These are phyloP conservation scores for Yponomeuta plumbellus DNA, from an alignment of 2,888 invertebrate genomes.

Conservation along the genomic window DNA sequence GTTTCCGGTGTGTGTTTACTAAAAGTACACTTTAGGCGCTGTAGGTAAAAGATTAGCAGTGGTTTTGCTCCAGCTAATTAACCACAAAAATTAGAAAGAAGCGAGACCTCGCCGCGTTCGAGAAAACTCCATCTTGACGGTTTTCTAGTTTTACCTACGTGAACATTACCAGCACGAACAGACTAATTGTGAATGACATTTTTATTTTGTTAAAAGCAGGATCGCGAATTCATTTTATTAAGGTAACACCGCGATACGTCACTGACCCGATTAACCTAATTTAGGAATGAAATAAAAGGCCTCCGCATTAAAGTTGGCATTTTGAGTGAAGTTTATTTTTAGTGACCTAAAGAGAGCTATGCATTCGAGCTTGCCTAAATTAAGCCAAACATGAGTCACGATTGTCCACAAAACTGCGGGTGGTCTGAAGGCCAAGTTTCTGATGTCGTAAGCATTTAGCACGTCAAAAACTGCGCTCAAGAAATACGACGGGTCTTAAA, in stretches of 20 bases:
- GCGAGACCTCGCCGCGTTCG: neutral
- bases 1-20: too few species aligned
- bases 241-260: neutral
- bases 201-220: neutral
- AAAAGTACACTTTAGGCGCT: too few species aligned
- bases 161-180: neutral
- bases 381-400: neutral
- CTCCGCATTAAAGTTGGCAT: neutral
- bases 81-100: neutral
- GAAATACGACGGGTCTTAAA: neutral
- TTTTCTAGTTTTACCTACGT: neutral
- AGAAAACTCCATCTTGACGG: neutral
- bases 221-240: neutral
- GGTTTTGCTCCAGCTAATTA: too few species aligned
- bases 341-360: neutral
- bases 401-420: slow-evolving; percentile 1
- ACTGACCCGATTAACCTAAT: neutral
- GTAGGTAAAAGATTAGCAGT: too few species aligned
- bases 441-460: neutral
- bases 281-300: neutral
- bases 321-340: neutral
- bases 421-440: neutral
- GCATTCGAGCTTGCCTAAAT: neutral
- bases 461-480: neutral
- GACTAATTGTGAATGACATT: neutral